Percentiles rank a stretch among this genome's conserved stretches.
phyloP scores from a whole-genome alignment of 2,888 invertebrate genomes.

The Chrysomela aeneicollis region DNA sequence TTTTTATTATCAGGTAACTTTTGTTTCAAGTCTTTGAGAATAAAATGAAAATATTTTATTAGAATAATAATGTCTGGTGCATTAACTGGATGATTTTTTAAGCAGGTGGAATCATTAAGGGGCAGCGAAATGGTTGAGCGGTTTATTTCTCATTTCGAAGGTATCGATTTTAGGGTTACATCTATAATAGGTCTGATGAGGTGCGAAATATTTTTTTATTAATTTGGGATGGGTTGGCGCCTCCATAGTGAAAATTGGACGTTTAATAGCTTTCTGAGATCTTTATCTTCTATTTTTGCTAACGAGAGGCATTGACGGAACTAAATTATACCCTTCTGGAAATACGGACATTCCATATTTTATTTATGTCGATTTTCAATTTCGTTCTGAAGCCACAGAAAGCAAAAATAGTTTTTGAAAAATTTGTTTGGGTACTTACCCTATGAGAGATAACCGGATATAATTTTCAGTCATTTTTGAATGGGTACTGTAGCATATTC shows the following conservation, averaged over 20 bases:
- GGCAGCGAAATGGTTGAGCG: neutral
- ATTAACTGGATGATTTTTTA: neutral
- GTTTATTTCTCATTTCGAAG: neutral
- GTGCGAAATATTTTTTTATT: slow-evolving; percentile 12
- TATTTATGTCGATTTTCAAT: no score
- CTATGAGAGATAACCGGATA: no score
- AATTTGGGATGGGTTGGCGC: slow-evolving; percentile 20
- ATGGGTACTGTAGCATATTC: no score
- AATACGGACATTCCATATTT: neutral
- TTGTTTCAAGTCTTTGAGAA: no score
- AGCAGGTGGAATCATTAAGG: neutral
- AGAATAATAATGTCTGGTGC: no score
- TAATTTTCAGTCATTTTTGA: no score
- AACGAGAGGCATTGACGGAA: slow-evolving; percentile 5
- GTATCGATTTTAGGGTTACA: neutral
- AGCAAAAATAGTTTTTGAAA: no score
- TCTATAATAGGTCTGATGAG: neutral
- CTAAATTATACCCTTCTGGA: neutral
- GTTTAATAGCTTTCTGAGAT: slow-evolving; percentile 19
- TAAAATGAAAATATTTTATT: no score
- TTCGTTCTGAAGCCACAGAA: no score
- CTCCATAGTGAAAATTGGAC: slow-evolving; percentile 19
- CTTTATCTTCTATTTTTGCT: slow-evolving; percentile 17
- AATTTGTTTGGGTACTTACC: no score
- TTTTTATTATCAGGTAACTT: no score